A percentile compares a stretch with the other conserved stretches of the same genome.
Evolutionary conservation across 2,888 invertebrate genomes (phyloP).

Genomic region (Monoplex corrugatus): DNA sequence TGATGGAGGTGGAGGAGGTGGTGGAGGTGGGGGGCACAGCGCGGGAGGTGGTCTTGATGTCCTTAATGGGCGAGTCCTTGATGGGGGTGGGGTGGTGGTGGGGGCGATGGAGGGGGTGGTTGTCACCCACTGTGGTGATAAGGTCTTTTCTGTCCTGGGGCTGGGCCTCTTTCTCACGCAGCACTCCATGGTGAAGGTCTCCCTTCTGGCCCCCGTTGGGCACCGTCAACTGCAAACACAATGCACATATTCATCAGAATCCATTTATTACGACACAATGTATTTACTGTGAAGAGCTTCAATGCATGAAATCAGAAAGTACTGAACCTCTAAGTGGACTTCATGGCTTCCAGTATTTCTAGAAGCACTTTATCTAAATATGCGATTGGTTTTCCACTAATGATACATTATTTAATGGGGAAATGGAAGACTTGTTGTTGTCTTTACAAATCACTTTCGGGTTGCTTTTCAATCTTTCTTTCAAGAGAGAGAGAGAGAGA

Average conservation of each 20-base stretch:
- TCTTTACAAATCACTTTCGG: too few relatives aligned
- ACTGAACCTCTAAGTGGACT: too few relatives aligned
- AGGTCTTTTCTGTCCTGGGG: slow-evolving; percentile 21
- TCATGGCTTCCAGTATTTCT: too few relatives aligned
- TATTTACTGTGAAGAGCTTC: too few relatives aligned
- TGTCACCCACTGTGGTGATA: neutral
- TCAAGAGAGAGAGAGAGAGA: slow-evolving; percentile 30
- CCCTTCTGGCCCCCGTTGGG: slow-evolving; percentile 41
- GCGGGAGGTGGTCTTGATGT: slow-evolving; percentile 39
- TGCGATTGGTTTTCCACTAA: too few relatives aligned
- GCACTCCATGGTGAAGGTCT: slow-evolving; percentile 21
- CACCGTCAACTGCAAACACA: slow-evolving; percentile 36
- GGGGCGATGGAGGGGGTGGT: neutral
- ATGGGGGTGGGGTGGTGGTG: neutral
- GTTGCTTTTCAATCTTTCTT: too few relatives aligned
- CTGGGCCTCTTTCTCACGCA: slow-evolving; percentile 22
- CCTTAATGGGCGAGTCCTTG: slow-evolving; percentile 20
- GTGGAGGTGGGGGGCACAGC: slow-evolving; percentile 7
- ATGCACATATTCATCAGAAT: neutral
- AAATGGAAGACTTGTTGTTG: too few relatives aligned
- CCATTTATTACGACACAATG: too few relatives aligned
- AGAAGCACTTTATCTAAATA: too few relatives aligned
- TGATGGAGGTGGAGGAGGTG: neutral
- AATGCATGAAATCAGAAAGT: too few relatives aligned
- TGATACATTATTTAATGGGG: too few relatives aligned